phyloP scores from a whole-genome alignment of 1,140 invertebrate species.

The Apis florea region DNA sequence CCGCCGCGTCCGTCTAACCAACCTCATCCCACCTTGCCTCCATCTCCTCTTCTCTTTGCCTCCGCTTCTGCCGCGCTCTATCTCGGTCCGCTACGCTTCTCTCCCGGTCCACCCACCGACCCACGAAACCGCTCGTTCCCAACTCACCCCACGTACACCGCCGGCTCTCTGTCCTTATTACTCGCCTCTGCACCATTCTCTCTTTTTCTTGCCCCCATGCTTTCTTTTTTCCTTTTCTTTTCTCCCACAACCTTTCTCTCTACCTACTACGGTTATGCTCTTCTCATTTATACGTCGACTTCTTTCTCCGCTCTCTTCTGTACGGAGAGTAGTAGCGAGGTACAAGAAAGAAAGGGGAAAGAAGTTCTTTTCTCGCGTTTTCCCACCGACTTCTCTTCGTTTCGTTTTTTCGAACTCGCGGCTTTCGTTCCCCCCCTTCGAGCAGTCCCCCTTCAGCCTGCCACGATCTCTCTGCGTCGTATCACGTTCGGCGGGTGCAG shows the following conservation, averaged over 20 bases:
- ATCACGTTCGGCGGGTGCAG: background rate
- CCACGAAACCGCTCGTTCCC: constrained; percentile 66
- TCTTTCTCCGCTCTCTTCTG: background rate
- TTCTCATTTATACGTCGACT: constrained; percentile 27
- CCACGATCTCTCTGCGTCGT: constrained; percentile 10
- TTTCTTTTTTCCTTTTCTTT: constrained; percentile 1
- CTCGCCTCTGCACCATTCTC: constrained; percentile 40
- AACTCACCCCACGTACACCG: constrained; percentile 56
- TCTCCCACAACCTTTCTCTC: constrained; percentile 12
- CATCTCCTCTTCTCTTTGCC: constrained; percentile 13
- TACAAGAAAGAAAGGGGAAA: background rate
- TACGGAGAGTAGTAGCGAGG: accelerated
- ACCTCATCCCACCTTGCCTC: constrained; percentile 44
- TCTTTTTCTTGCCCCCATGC: constrained; percentile 4
- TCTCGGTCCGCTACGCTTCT: constrained; percentile 43
- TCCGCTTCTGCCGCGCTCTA: constrained; percentile 31
- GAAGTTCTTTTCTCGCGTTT: background rate
- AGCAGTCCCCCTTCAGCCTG: background rate
- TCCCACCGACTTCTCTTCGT: too few species aligned
- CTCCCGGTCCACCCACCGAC: constrained; percentile 59
- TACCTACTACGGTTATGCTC: constrained; percentile 22
- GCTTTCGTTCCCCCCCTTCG: background rate
- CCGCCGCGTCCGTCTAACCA: constrained; percentile 59
- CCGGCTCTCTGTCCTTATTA: constrained; percentile 53
- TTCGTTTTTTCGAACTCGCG: background rate